Evolutionary conservation across 2,113 vertebrate genomes (phyloP).

Genomic region (Cyprinodon variegatus): DNA sequence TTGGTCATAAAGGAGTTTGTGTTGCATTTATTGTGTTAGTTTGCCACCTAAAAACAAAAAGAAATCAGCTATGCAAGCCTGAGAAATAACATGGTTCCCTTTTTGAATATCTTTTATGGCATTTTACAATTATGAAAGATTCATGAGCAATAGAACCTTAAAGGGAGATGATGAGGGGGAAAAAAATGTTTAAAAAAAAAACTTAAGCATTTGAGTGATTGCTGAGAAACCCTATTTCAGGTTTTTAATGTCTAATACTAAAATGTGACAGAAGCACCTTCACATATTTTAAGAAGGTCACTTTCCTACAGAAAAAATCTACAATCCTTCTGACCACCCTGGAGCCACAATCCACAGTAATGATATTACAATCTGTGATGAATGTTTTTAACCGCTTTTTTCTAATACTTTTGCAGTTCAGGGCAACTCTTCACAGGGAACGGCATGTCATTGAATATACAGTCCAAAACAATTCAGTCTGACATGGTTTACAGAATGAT

Average conservation of each 20-base stretch:
- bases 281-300: neutral
- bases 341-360: neutral
- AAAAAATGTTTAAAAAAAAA: too few species aligned
- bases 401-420: neutral
- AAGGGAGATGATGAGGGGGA: neutral
- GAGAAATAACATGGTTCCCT: neutral
- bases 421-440: neutral
- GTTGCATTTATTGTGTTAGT: conserved; percentile 2
- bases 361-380: neutral
- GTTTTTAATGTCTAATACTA: neutral
- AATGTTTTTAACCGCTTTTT: neutral
- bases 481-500: neutral
- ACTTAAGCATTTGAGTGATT: neutral
- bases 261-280: neutral
- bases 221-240: neutral
- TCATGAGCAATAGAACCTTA: neutral
- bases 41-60: neutral
- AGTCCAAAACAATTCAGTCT: neutral
- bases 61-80: neutral
- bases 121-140: neutral
- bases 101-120: neutral
- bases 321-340: neutral
- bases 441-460: too few species aligned
- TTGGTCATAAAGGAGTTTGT: conserved; percentile 19
- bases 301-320: neutral